phyloP scores from a whole-genome alignment of 2,888 invertebrate species.

The Amblyteles armatorius region DNA sequence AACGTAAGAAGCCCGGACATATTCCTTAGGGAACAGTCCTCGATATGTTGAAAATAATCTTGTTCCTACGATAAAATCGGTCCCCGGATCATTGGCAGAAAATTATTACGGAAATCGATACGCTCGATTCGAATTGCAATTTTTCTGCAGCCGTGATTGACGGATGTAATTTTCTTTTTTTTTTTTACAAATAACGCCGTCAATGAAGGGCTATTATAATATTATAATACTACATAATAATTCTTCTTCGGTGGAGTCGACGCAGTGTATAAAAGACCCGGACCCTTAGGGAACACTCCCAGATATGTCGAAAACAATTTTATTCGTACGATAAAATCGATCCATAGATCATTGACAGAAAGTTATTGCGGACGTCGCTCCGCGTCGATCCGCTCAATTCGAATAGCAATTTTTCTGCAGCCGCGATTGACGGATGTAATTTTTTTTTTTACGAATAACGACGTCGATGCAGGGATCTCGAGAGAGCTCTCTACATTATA shows the following conservation, averaged over 20 bases:
- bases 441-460: neutral
- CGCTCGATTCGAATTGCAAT: slow-evolving; percentile 26
- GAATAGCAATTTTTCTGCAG: slow-evolving; percentile 1
- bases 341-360: neutral
- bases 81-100: neutral
- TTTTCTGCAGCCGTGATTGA: neutral
- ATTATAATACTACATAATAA: neutral
- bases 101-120: neutral
- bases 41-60: neutral
- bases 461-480: neutral
- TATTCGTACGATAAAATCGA: neutral
- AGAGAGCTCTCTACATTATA: slow-evolving; percentile 6
- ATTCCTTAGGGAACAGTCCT: neutral
- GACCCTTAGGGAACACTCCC: neutral
- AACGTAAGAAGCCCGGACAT: neutral
- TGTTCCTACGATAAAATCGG: neutral
- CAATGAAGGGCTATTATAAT: neutral
- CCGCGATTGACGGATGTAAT: slow-evolving; percentile 2
- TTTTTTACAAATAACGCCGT: neutral
- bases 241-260: neutral
- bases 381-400: too few relatives aligned
- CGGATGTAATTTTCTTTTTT: neutral
- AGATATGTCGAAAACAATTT: neutral
- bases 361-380: neutral
- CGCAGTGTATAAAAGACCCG: neutral